Evolutionary conservation across 1,140 invertebrate species (phyloP).

Genomic region (Trichonephila clavipes): DNA sequence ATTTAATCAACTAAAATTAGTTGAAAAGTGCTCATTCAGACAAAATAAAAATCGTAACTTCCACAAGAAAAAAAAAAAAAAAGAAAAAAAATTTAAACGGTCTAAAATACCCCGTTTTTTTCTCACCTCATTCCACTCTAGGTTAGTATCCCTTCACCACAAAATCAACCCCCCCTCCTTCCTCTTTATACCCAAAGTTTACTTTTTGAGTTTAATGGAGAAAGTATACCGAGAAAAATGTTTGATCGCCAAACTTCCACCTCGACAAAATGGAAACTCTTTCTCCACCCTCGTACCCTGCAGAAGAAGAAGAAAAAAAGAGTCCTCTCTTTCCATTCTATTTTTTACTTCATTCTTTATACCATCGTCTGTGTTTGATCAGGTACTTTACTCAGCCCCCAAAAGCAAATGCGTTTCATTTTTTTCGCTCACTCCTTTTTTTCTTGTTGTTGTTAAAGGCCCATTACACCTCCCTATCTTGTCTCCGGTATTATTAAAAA

Average conservation of each 20-base stretch:
- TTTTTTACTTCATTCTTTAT: not conserved
- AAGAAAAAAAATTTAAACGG: not conserved
- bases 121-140: not conserved
- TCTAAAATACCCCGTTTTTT: not conserved
- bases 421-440: not conserved
- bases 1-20: slow-evolving; percentile 32
- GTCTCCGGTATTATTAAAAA: slow-evolving; percentile 34
- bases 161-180: slow-evolving; percentile 6
- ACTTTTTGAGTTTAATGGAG: slow-evolving; percentile 25
- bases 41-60: not conserved
- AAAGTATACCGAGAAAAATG: slow-evolving; percentile 17
- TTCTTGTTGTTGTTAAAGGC: not conserved
- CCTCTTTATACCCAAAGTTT: not conserved
- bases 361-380: slow-evolving; percentile 29
- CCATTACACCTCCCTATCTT: slow-evolving; percentile 38
- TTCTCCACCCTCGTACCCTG: not conserved
- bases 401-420: slow-evolving; percentile 6
- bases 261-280: too few species aligned
- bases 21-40: slow-evolving; percentile 18
- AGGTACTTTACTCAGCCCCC: slow-evolving; percentile 17
- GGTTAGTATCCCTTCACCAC: not conserved
- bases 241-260: slow-evolving; percentile 26
- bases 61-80: not conserved
- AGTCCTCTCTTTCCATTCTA: not conserved
- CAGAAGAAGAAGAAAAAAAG: not conserved